Evolutionary conservation across 1,140 invertebrate species (phyloP), one percentile per base, ranked within the genome.

Genomic region (Tenebrio molitor): DNA sequence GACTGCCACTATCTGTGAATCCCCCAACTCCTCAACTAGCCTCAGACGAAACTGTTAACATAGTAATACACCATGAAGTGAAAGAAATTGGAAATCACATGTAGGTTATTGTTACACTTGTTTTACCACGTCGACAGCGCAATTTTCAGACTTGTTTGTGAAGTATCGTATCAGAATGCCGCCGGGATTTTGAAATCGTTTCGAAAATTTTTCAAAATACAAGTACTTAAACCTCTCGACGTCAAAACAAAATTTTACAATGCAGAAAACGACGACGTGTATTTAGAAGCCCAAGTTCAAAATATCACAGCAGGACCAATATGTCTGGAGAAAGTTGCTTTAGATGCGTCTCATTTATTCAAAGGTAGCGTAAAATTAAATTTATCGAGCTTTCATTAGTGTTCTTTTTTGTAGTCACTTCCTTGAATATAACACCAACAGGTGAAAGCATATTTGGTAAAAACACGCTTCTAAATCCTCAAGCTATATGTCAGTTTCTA

Each of bases 181-280:
- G 86, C 87, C 66, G 91, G 92, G 73, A 89, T 91, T 76, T 85
- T 91, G 58, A 87, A 89, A 72, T 92, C 90, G n/a, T 92, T 98
- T 82, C 88, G 94, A 78, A 99, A 98, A 83, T 98, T 97, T 83
- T 99, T 99, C 83, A 99, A 98, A 86, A 99, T 99, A 85, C 94
- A 98, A 89, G 97, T 99, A 0, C 88, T 97, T 71, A 99, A 99
- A 83, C 97, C 97, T 39, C 85, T 99, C 8, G 97, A 99, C 89
- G 96, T 99, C 0, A 97, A 98, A 85, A 99, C 97, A 1, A 99
- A 99, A 82, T 98, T 99, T 84, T 98, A 96, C 81, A 97, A 97
- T 89, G 93, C 95, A 12, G 96, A 98, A 89, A 95, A 93, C 71
- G 95, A 97, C 88, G 97, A 99, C 87, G 94, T 99, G 3, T 99